phyloP scores from a whole-genome alignment of 2,797 vertebrate genomes.

The Brotula barbata region DNA sequence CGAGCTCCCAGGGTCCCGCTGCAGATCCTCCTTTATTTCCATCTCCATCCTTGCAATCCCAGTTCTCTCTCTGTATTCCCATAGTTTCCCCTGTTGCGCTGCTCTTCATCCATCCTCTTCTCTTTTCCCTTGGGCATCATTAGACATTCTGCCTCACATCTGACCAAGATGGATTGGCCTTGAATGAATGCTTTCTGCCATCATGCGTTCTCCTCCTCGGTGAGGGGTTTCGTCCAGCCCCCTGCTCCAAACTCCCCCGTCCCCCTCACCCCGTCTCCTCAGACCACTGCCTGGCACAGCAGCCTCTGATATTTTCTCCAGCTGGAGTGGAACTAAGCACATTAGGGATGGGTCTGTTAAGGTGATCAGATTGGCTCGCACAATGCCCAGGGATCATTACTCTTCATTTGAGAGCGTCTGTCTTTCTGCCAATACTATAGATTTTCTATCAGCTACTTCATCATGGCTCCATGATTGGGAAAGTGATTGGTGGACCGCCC shows the following conservation, averaged over 20 bases:
- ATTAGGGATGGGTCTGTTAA: slow-evolving; percentile 74
- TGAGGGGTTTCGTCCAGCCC: slow-evolving; percentile 40
- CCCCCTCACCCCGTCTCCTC: slow-evolving; percentile 15
- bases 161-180: slow-evolving; percentile 64
- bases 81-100: slow-evolving; percentile 20
- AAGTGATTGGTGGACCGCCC: slow-evolving; percentile 54
- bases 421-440: slow-evolving; percentile 71
- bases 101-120: slow-evolving; percentile 54
- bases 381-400: slow-evolving; percentile 65
- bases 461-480: slow-evolving; percentile 65
- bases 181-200: slow-evolving; percentile 63
- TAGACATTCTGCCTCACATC: slow-evolving; percentile 47
- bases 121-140: slow-evolving; percentile 70
- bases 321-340: slow-evolving; percentile 68
- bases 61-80: slow-evolving; percentile 23
- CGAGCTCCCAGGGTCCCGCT: slow-evolving; percentile 57
- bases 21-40: slow-evolving; percentile 33
- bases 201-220: slow-evolving; percentile 42
- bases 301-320: slow-evolving; percentile 69
- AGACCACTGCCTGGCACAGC: slow-evolving; percentile 51
- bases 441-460: slow-evolving; percentile 75
- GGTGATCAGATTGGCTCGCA: slow-evolving; percentile 68
- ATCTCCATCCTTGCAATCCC: slow-evolving; percentile 17
- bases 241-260: slow-evolving; percentile 13
- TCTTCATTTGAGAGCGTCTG: slow-evolving; percentile 72